Evolutionary conservation across 2,113 vertebrate species (phyloP).

Genomic region (Scomber scombrus): DNA sequence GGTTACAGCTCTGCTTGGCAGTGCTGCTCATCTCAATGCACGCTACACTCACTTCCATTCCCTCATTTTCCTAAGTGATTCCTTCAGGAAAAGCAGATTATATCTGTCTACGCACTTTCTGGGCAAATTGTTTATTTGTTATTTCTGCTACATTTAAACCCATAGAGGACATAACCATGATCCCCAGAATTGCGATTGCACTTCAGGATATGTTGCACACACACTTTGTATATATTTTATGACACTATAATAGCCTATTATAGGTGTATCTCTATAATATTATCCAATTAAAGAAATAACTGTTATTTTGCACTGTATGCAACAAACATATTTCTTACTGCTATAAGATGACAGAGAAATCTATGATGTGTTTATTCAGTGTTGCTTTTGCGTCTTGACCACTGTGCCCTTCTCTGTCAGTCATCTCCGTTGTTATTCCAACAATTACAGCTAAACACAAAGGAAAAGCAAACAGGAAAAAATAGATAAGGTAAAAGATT

Average conservation of each 20-base stretch:
- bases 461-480: conserved; percentile 86
- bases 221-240: background rate
- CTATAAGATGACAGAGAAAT: background rate
- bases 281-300: background rate
- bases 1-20: background rate
- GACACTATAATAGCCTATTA: background rate
- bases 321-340: background rate
- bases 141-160: conserved; percentile 73
- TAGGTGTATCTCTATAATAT: background rate
- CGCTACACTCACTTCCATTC: conserved; percentile 59
- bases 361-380: conserved; percentile 10
- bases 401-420: background rate
- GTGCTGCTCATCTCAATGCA: conserved; percentile 48
- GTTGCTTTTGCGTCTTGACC: background rate
- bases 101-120: conserved; percentile 54
- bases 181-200: conserved; percentile 4
- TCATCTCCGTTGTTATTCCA: conserved; percentile 54
- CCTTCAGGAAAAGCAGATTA: conserved; percentile 68
- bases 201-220: background rate
- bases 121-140: conserved; percentile 75
- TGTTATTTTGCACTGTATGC: background rate
- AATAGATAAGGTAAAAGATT: conserved; percentile 72
- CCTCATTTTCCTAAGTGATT: conserved; percentile 68
- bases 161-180: conserved; percentile 15
- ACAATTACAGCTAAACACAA: conserved; percentile 75